Conservation (phyloP, 2,113 vertebrate species). For the Conger conger region DNA sequence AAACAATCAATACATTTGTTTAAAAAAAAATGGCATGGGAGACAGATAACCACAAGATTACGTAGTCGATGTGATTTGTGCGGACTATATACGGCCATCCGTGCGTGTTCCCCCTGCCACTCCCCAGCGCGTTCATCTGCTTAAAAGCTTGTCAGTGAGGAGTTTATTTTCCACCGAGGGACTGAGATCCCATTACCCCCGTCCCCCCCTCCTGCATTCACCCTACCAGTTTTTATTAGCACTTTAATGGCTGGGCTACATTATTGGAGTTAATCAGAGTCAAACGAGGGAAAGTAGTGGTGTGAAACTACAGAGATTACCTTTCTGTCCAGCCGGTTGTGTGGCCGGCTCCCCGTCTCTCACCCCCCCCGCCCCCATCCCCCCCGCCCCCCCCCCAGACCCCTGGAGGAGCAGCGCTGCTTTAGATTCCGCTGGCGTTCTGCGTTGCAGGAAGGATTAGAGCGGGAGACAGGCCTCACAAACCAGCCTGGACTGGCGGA, state of each 20-base stretch:
- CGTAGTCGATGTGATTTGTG: neutral
- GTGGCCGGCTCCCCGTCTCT: constrained; percentile 10
- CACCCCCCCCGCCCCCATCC: constrained; percentile 50
- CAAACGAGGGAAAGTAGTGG: constrained; percentile 87
- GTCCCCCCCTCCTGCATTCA: constrained; percentile 43
- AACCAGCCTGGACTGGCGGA: constrained; percentile 65
- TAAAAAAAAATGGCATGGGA: neutral
- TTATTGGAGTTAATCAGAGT: constrained; percentile 89
- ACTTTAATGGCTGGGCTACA: constrained; percentile 80
- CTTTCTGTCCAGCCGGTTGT: constrained; percentile 58
- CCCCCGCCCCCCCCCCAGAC: constrained; percentile 32
- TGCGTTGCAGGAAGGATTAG: constrained; percentile 79
- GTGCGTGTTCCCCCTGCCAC: constrained; percentile 12
- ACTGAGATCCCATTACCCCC: constrained; percentile 54
- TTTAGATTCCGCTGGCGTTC: constrained; percentile 77
- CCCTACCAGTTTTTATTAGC: constrained; percentile 60
- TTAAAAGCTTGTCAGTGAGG: constrained; percentile 41
- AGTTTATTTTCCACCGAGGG: constrained; percentile 57
- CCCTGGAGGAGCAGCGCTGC: constrained; percentile 49
- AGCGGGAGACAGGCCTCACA: constrained; percentile 79
- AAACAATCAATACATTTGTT: neutral
- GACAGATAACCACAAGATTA: neutral
- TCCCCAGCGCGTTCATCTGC: constrained; percentile 29
- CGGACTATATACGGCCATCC: neutral
- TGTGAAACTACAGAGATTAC: constrained; percentile 81